phyloP scores from a whole-genome alignment of 1,140 invertebrate genomes.

The Pararge aegeria region DNA sequence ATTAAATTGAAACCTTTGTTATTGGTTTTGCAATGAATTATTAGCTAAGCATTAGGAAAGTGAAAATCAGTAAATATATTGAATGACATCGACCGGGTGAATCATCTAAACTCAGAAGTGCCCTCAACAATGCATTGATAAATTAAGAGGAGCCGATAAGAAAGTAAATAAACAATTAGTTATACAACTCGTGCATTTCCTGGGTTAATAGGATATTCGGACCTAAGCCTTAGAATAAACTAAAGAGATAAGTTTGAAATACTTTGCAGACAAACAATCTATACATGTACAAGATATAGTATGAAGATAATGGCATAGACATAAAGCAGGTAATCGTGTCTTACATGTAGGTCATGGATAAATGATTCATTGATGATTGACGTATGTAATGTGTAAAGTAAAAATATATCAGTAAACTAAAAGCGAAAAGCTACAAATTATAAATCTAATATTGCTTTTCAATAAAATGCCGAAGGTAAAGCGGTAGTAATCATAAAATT shows the following conservation, averaged over 20 bases:
- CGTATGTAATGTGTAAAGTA: not conserved
- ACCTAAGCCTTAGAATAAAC: conserved; percentile 16
- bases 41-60: not conserved
- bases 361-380: conserved; percentile 1
- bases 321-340: conserved; percentile 4
- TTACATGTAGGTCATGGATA: conserved; percentile 16
- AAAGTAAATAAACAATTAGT: conserved; percentile 36
- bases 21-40: conserved; percentile 3
- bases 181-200: conserved; percentile 25
- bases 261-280: not conserved
- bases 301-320: conserved; percentile 2
- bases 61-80: not conserved
- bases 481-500: not conserved
- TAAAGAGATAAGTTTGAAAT: not conserved
- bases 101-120: conserved; percentile 29
- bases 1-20: not conserved
- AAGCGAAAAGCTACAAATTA: no score
- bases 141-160: conserved; percentile 32
- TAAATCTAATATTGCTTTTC: no score
- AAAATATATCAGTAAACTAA: not conserved
- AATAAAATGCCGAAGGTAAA: not conserved
- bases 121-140: conserved; percentile 28
- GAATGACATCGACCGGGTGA: conserved; percentile 21
- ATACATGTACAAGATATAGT: not conserved
- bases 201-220: conserved; percentile 3